Conservation (phyloP, 1,140 invertebrate genomes). For the Gonioctena quinquepunctata region DNA sequence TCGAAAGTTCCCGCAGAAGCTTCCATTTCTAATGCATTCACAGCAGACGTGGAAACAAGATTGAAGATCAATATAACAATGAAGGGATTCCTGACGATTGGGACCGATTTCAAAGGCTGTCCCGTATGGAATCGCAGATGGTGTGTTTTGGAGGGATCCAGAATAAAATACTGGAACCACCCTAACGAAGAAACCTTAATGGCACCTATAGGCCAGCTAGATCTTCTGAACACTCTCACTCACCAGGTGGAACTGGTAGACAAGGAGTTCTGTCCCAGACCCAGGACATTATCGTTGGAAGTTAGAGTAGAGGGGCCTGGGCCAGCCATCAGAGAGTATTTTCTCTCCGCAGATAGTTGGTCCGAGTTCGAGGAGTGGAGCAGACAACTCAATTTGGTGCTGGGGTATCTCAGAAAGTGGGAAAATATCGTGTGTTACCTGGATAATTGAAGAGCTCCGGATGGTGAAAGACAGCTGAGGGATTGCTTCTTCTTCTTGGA, state of each 20-base stretch:
- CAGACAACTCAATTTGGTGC: not conserved
- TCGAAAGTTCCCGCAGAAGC: not conserved
- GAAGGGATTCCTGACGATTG: conserved; percentile 8
- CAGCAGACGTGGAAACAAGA: not conserved
- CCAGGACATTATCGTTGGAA: not conserved
- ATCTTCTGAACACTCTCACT: not conserved
- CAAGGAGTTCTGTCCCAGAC: not conserved
- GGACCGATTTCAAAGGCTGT: conserved; percentile 22
- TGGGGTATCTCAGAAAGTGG: not conserved
- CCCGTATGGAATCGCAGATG: conserved; percentile 15
- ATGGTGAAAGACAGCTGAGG: too few relatives aligned
- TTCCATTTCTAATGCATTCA: not conserved
- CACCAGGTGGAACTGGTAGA: not conserved
- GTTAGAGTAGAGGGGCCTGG: not conserved
- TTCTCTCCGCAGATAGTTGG: not conserved
- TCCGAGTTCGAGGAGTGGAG: not conserved
- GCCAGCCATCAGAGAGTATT: not conserved
- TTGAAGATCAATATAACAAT: not conserved
- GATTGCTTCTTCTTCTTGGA: too few relatives aligned
- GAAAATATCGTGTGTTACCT: too few relatives aligned
- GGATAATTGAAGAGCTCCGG: too few relatives aligned
- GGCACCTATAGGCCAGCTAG: not conserved
- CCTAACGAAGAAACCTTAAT: not conserved
- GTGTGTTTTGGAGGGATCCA: conserved; percentile 10
- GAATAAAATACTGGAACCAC: conserved; percentile 3